A percentile compares a stretch with the other conserved stretches of the same genome.
These are phyloP conservation scores for Andrena camellia DNA, from an alignment of 2,888 invertebrate genomes.

Conservation along the genomic window DNA sequence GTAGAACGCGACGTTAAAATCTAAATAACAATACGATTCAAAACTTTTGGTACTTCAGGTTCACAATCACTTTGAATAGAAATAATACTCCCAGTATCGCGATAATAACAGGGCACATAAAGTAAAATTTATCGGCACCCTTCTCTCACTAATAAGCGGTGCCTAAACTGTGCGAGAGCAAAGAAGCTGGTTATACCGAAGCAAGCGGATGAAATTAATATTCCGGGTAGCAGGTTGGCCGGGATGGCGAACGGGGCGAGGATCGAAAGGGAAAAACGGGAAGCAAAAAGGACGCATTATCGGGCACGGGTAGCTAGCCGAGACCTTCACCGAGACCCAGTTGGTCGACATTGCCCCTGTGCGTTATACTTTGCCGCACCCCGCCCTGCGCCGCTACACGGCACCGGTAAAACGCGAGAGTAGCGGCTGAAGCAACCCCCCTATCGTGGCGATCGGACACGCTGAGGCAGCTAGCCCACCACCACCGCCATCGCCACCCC, in stretches of 20 bases:
- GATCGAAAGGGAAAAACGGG: constrained; percentile 23
- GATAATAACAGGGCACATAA: too few relatives aligned
- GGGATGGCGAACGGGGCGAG: background rate
- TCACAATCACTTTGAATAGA: background rate
- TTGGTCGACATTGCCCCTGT: constrained; percentile 84
- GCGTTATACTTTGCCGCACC: constrained; percentile 59
- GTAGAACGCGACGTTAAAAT: background rate
- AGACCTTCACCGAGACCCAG: constrained; percentile 84
- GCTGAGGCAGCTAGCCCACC: constrained; percentile 26
- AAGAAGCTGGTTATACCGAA: too few relatives aligned
- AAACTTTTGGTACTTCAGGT: background rate
- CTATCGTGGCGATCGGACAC: constrained; percentile 31
- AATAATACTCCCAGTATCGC: background rate
- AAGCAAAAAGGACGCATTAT: constrained; percentile 54
- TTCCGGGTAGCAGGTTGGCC: background rate
- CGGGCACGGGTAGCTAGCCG: constrained; percentile 65
- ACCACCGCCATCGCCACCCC: constrained; percentile 22
- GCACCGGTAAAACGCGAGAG: constrained; percentile 25
- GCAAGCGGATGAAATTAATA: too few relatives aligned
- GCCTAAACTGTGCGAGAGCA: too few relatives aligned
- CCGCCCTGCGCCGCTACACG: constrained; percentile 41
- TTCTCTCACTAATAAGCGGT: too few relatives aligned
- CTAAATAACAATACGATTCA: background rate
- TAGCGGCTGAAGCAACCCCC: constrained; percentile 33
- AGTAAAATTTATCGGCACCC: too few relatives aligned